phyloP scores from a whole-genome alignment of 2,797 vertebrate species.

The Danio kyathit region DNA sequence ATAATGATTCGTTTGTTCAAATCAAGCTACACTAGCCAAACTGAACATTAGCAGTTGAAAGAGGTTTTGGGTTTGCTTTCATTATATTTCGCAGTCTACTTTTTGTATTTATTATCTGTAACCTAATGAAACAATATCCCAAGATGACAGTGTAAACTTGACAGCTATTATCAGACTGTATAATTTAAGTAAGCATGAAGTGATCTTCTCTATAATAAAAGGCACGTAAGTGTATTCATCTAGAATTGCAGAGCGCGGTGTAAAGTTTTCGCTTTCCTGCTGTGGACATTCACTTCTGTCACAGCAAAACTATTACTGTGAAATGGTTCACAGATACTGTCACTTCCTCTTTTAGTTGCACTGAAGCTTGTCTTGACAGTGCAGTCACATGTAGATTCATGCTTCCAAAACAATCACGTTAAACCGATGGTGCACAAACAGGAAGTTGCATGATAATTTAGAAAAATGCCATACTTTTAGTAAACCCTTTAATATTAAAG shows the following conservation, averaged over 20 bases:
- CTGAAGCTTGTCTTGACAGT: conserved; percentile 13
- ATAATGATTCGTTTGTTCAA: background rate
- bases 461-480: background rate
- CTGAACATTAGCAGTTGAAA: background rate
- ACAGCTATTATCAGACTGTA: background rate
- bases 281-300: background rate
- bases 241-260: background rate
- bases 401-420: conserved; percentile 11
- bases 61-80: background rate
- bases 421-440: background rate
- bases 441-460: conserved; percentile 1
- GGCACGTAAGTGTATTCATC: background rate
- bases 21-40: background rate
- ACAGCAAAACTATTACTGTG: conserved; percentile 7
- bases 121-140: too few species aligned
- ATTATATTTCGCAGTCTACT: background rate
- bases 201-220: background rate
- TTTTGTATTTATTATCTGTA: background rate
- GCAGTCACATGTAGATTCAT: conserved; percentile 10
- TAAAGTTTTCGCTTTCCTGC: background rate
- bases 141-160: background rate
- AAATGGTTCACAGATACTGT: conserved; percentile 24
- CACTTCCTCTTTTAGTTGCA: conserved; percentile 31
- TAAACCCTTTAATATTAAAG: background rate
- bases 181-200: background rate